A percentile compares a stretch with the other conserved stretches of the same genome.
These are phyloP conservation scores for Ceryle rudis DNA, from an alignment of 2,797 vertebrate species.

Conservation along the genomic window DNA sequence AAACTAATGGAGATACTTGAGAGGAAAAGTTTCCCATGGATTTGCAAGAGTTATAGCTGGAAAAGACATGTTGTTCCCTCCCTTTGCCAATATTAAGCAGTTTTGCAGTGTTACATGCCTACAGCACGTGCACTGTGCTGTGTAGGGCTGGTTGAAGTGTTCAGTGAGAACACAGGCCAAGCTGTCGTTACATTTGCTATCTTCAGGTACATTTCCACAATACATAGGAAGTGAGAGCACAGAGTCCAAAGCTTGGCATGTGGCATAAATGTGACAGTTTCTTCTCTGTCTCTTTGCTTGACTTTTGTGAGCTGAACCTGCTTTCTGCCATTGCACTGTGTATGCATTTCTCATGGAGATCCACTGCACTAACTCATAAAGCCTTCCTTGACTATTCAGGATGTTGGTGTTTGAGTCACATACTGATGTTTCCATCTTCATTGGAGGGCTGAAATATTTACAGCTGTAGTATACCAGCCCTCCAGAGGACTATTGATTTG, in stretches of 20 bases:
- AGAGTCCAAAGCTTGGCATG: background rate
- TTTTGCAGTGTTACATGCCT: background rate
- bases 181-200: accelerated
- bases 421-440: background rate
- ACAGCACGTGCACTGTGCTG: background rate
- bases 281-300: background rate
- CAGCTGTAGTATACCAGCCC: background rate
- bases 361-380: background rate
- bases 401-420: background rate
- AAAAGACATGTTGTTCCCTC: conserved; percentile 27
- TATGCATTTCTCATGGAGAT: background rate
- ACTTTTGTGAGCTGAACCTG: background rate
- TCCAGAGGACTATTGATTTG: background rate
- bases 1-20: background rate
- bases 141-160: background rate
- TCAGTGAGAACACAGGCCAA: background rate
- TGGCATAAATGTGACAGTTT: background rate
- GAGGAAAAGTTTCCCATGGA: conserved; percentile 23
- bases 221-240: background rate
- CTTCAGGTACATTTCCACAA: background rate
- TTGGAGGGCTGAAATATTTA: background rate
- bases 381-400: background rate
- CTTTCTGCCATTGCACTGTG: background rate
- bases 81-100: background rate
- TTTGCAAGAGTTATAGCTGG: conserved; percentile 14